phyloP scores from a whole-genome alignment of 2,113 vertebrate genomes.

The Nanorana parkeri region DNA sequence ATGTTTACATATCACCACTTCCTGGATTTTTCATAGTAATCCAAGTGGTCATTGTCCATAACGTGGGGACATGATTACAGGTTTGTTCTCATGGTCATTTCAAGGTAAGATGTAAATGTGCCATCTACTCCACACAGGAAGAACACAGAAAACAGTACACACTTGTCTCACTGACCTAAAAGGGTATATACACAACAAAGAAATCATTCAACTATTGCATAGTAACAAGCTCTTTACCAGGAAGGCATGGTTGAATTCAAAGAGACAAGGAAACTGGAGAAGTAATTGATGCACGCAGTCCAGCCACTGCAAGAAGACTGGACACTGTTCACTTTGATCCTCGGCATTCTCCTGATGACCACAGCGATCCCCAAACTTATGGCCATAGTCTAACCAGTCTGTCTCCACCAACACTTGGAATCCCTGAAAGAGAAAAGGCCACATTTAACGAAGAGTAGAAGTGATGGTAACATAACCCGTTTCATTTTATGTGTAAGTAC shows the following conservation, averaged over 20 bases:
- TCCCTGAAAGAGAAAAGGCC: conserved; percentile 73
- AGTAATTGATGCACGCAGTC: conserved; percentile 96
- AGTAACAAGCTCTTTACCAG: conserved; percentile 75
- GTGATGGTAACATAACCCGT: too few species aligned
- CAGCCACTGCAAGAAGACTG: conserved; percentile 97
- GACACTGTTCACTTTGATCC: conserved; percentile 95
- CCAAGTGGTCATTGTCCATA: too few species aligned
- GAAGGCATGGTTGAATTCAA: conserved; percentile 97
- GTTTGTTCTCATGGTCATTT: too few species aligned
- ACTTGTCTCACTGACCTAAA: too few species aligned
- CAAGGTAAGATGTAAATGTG: too few species aligned
- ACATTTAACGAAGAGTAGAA: too few species aligned
- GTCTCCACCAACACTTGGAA: conserved; percentile 97
- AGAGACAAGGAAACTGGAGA: conserved; percentile 96
- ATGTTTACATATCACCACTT: too few species aligned
- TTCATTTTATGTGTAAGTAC: neutral
- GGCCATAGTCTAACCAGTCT: conserved; percentile 95
- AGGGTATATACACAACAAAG: too few species aligned
- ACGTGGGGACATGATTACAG: too few species aligned
- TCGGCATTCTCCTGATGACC: conserved; percentile 95
- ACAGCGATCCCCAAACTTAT: conserved; percentile 97
- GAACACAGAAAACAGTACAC: too few species aligned
- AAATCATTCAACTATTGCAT: neutral
- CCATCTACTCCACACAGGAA: too few species aligned
- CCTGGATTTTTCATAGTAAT: too few species aligned